Percentiles rank a stretch among this genome's conserved stretches.
Evolutionary conservation across 2,113 vertebrate species (phyloP).

Genomic region (Nipponia nippon): DNA sequence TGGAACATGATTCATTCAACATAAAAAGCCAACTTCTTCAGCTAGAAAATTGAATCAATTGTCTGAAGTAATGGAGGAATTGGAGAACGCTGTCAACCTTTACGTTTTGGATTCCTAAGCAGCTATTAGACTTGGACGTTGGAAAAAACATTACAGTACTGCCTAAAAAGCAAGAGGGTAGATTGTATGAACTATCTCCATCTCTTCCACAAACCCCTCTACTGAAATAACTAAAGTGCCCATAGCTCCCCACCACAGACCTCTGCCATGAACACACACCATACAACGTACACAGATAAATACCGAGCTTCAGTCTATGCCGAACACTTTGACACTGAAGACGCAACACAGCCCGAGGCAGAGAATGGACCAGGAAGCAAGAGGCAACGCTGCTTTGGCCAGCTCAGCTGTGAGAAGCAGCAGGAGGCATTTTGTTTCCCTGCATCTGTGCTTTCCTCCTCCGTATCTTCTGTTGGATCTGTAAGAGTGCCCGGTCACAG

Average conservation of each 20-base stretch:
- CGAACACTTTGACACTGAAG: background rate
- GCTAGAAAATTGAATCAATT: slow-evolving; percentile 10
- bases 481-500: rapidly evolving
- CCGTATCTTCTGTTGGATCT: background rate
- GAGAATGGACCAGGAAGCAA: background rate
- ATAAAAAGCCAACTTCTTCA: slow-evolving; percentile 17
- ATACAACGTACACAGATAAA: rapidly evolving
- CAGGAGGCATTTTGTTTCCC: background rate
- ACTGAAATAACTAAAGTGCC: background rate
- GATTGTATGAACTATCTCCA: background rate
- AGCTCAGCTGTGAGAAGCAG: background rate
- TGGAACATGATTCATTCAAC: slow-evolving; percentile 9
- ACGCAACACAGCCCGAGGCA: background rate
- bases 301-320: background rate
- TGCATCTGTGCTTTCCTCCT: background rate
- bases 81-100: background rate
- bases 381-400: background rate
- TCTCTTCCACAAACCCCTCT: background rate
- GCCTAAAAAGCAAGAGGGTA: background rate
- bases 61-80: background rate
- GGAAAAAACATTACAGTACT: background rate
- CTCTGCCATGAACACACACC: background rate
- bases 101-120: background rate
- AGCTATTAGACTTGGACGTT: background rate
- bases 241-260: rapidly evolving